Evolutionary conservation across 2,113 vertebrate genomes (phyloP).

Genomic region (Collichthys lucidus): DNA sequence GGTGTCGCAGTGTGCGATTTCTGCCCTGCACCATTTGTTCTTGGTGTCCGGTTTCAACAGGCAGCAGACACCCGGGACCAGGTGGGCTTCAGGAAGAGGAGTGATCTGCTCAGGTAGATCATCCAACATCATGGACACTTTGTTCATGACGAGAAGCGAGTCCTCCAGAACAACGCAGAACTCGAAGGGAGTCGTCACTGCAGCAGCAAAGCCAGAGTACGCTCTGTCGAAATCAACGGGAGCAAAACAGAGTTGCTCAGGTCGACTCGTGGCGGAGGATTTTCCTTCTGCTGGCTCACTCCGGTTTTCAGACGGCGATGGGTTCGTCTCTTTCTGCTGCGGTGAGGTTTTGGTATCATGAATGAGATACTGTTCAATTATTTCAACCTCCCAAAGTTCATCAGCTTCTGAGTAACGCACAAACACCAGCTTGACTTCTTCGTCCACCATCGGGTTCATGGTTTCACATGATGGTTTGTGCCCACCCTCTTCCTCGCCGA

Average conservation of each 20-base stretch:
- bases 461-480: slow-evolving; percentile 53
- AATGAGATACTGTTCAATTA: slow-evolving; percentile 70
- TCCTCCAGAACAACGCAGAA: slow-evolving; percentile 87
- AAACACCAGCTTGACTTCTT: slow-evolving; percentile 82
- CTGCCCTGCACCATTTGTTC: slow-evolving; percentile 87
- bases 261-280: neutral
- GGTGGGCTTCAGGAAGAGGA: slow-evolving; percentile 74
- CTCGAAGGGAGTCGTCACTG: slow-evolving; percentile 84
- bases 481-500: slow-evolving; percentile 32
- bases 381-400: slow-evolving; percentile 84
- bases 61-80: slow-evolving; percentile 83
- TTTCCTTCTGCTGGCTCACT: neutral
- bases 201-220: slow-evolving; percentile 81
- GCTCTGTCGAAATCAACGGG: slow-evolving; percentile 70
- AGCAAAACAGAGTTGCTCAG: slow-evolving; percentile 64
- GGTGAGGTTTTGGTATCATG: slow-evolving; percentile 36
- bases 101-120: slow-evolving; percentile 77
- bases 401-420: slow-evolving; percentile 67
- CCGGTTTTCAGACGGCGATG: neutral
- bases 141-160: slow-evolving; percentile 78
- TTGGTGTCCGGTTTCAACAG: slow-evolving; percentile 80
- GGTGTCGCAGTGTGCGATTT: slow-evolving; percentile 80
- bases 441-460: slow-evolving; percentile 63
- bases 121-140: slow-evolving; percentile 81
- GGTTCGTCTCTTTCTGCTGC: neutral